Conservation (phyloP, 2,797 vertebrate species). For the Pangasius sanitwongsei region DNA sequence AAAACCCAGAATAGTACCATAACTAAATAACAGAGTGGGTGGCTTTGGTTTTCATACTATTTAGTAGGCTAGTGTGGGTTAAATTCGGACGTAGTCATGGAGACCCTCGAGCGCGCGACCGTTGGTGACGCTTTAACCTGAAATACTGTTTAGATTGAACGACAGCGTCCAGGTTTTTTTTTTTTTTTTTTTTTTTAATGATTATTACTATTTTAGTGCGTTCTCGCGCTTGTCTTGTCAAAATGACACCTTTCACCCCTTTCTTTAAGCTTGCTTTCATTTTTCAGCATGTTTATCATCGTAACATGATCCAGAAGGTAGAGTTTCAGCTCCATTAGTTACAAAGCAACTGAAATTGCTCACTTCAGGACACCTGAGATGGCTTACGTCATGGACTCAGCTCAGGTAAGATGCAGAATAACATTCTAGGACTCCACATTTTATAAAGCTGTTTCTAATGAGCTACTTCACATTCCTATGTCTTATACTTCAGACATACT, state of each 20-base stretch:
- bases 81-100: conserved; percentile 5
- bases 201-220: not conserved
- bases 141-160: not conserved
- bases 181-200: not conserved
- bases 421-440: not conserved
- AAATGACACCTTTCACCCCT: not conserved
- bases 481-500: not conserved
- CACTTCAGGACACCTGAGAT: conserved; percentile 46
- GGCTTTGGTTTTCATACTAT: not conserved
- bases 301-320: conserved; percentile 6
- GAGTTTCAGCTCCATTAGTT: conserved; percentile 14
- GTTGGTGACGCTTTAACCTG: not conserved
- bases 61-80: not conserved
- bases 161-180: not conserved
- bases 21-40: not conserved
- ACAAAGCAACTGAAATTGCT: not conserved
- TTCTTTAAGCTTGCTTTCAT: not conserved
- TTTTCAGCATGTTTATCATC: not conserved
- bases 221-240: not conserved
- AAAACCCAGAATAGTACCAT: not conserved
- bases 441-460: too few species aligned
- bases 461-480: not conserved
- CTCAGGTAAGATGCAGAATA: conserved; percentile 28
- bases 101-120: not conserved
- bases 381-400: conserved; percentile 33